Percentiles rank a stretch among this genome's conserved stretches.
phyloP scores from a whole-genome alignment of 2,113 vertebrate genomes.

The Sarotherodon lohbergeri region DNA sequence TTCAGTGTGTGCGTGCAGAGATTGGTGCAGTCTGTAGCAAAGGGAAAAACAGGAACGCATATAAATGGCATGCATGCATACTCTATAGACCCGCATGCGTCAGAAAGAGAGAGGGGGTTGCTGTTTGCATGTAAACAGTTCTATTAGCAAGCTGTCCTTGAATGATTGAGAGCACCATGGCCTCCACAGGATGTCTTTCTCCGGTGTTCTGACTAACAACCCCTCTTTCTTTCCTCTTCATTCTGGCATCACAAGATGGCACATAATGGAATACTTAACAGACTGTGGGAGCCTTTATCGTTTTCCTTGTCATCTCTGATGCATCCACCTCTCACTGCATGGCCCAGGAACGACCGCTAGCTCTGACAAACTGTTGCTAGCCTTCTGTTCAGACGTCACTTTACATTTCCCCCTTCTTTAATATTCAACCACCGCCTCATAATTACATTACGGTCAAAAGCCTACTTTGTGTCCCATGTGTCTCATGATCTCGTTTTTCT shows the following conservation, averaged over 20 bases:
- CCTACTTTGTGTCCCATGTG: constrained; percentile 19
- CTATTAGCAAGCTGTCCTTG: constrained; percentile 50
- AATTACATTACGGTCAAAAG: constrained; percentile 47
- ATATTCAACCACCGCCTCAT: constrained; percentile 34
- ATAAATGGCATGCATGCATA: not conserved
- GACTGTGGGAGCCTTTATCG: constrained; percentile 17
- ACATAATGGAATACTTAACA: constrained; percentile 46
- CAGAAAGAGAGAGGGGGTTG: not conserved
- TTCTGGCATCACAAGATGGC: constrained; percentile 13
- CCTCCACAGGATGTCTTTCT: constrained; percentile 19
- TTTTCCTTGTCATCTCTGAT: constrained; percentile 14
- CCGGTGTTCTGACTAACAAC: not conserved
- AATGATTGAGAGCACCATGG: constrained; percentile 22
- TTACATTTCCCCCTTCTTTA: constrained; percentile 21
- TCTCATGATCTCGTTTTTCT: constrained; percentile 49
- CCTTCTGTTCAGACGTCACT: constrained; percentile 34
- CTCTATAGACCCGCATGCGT: not conserved
- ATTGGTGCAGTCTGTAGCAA: not conserved
- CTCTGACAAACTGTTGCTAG: not conserved
- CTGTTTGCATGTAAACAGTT: constrained; percentile 46
- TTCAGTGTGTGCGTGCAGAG: not conserved
- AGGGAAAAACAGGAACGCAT: not conserved
- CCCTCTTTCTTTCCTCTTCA: not conserved
- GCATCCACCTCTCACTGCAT: not conserved
- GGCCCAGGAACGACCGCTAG: not conserved